Evolutionary conservation across 2,113 vertebrate genomes (phyloP).

Genomic region (Pan troglodytes): NHGRI_mPanTro3-v2.1_pri NC_072398.2:165075501-165076000

Average conservation of each 20-base stretch:
- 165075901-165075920: slow-evolving; percentile 35
- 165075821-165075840: not conserved
- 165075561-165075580: not conserved
- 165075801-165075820: not conserved
- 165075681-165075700: not conserved
- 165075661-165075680: slow-evolving; percentile 17
- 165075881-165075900: not conserved
- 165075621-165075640: not conserved
- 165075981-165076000: not conserved
- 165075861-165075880: not conserved
- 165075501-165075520: not conserved
- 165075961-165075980: not conserved
- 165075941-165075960: not conserved
- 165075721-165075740: not conserved
- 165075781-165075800: not conserved
- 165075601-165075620: slow-evolving; percentile 34
- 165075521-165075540: not conserved
- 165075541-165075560: not conserved
- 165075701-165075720: not conserved
- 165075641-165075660: slow-evolving; percentile 14
- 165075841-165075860: not conserved
- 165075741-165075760: not conserved
- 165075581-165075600: not conserved
- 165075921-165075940: not conserved
- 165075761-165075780: no score